Conservation (phyloP, 2,113 vertebrate genomes). For the Rhombomys opimus region DNA sequence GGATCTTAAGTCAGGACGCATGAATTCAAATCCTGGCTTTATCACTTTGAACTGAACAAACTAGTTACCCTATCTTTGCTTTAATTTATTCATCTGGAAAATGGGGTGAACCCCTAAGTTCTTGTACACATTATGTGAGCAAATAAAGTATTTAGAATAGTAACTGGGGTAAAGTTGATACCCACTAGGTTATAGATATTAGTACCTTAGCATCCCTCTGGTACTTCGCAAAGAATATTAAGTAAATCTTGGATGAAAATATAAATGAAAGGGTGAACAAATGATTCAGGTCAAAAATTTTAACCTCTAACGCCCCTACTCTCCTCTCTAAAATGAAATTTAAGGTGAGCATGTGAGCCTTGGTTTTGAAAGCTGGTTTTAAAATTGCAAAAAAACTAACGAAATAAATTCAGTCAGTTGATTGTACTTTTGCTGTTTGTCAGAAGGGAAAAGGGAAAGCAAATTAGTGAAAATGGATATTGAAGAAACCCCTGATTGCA, state of each 20-base stretch:
- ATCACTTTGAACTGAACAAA: not conserved
- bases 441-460: slow-evolving; percentile 22
- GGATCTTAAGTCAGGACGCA: not conserved
- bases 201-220: not conserved
- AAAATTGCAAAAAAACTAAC: slow-evolving; percentile 16
- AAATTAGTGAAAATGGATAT: slow-evolving; percentile 36
- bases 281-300: not conserved
- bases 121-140: not conserved
- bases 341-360: slow-evolving; percentile 11
- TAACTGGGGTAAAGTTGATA: not conserved
- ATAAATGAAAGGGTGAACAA: not conserved
- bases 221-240: not conserved
- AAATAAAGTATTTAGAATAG: slow-evolving; percentile 14
- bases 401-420: slow-evolving; percentile 46
- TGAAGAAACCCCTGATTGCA: slow-evolving; percentile 53
- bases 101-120: not conserved
- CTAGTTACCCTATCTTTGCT: not conserved
- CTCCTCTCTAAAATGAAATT: slow-evolving; percentile 39
- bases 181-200: not conserved
- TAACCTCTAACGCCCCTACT: not conserved
- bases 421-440: slow-evolving; percentile 42
- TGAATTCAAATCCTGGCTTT: not conserved
- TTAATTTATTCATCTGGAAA: slow-evolving; percentile 1
- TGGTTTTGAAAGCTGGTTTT: slow-evolving; percentile 49
- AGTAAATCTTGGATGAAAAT: slow-evolving; percentile 2